Evolutionary conservation across 2,113 vertebrate genomes (phyloP).

Genomic region (Eurypyga helias): DNA sequence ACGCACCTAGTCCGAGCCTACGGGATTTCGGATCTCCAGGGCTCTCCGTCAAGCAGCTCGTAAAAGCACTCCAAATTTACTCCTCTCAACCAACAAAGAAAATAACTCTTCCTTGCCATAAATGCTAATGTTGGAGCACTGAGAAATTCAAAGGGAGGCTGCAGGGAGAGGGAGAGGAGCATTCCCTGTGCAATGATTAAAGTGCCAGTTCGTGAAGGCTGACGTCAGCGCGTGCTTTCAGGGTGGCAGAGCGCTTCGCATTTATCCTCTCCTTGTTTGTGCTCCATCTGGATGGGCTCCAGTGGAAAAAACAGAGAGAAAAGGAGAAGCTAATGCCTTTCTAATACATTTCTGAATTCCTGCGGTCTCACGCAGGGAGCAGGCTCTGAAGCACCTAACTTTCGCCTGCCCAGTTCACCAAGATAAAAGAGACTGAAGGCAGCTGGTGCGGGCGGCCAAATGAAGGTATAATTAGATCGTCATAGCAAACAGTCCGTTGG

Average conservation of each 20-base stretch:
- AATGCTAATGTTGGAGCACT: constrained; percentile 25
- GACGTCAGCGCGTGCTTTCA: constrained; percentile 52
- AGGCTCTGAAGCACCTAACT: neutral
- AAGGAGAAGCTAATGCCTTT: constrained; percentile 43
- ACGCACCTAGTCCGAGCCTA: neutral
- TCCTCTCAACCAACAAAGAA: neutral
- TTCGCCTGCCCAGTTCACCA: neutral
- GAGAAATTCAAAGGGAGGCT: constrained; percentile 36
- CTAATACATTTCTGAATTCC: constrained; percentile 35
- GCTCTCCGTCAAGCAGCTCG: neutral
- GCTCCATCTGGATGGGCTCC: constrained; percentile 63
- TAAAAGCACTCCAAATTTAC: neutral
- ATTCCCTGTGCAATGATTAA: constrained; percentile 40
- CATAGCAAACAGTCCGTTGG: constrained; percentile 9
- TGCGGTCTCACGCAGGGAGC: neutral
- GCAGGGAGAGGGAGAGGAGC: constrained; percentile 11
- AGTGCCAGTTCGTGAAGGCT: constrained; percentile 53
- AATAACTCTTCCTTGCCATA: constrained; percentile 46
- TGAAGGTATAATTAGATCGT: constrained; percentile 19
- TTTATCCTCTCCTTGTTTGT: constrained; percentile 71
- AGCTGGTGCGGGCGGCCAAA: neutral
- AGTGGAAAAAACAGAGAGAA: neutral
- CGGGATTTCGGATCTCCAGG: neutral
- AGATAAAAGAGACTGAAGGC: neutral
- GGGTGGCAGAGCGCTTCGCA: constrained; percentile 40